Evolutionary conservation across 2,888 invertebrate species (phyloP).

Genomic region (Beris chalybata): DNA sequence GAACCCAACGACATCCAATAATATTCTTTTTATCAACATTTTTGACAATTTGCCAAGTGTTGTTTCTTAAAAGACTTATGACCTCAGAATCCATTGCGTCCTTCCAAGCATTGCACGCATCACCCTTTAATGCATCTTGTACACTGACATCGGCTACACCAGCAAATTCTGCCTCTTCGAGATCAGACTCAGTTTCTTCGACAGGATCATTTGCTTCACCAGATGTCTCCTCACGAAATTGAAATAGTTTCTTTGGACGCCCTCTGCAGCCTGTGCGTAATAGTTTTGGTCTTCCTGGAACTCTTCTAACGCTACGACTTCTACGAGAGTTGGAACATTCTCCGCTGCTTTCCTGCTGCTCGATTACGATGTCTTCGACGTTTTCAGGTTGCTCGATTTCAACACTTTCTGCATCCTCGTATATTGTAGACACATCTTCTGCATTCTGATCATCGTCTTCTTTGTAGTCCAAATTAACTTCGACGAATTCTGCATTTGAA

Average conservation of each 20-base stretch:
- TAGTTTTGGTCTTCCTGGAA: no score
- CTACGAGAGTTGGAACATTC: no score
- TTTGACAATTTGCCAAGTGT: constrained; percentile 35
- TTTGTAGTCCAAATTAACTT: no score
- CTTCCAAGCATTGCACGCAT: constrained; percentile 32
- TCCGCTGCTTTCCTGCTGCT: no score
- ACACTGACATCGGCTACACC: constrained; percentile 32
- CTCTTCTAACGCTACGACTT: no score
- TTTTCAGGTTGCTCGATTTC: no score
- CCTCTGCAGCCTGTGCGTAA: constrained; percentile 30
- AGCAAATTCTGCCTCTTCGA: constrained; percentile 33
- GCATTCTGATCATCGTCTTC: no score
- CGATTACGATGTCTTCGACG: no score
- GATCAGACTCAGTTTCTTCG: background rate
- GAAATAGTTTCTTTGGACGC: constrained; percentile 28
- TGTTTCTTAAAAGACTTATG: constrained; percentile 33
- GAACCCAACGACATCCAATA: constrained; percentile 38
- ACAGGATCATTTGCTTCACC: background rate
- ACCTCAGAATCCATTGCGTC: constrained; percentile 36
- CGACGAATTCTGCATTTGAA: no score
- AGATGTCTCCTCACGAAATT: no score
- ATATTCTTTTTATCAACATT: constrained; percentile 2
- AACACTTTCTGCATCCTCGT: no score
- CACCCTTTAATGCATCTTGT: constrained; percentile 30
- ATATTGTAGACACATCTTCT: no score